Percentiles rank a stretch among this genome's conserved stretches.
phyloP scores from a whole-genome alignment of 2,888 invertebrate species.

The Andrena camellia region DNA sequence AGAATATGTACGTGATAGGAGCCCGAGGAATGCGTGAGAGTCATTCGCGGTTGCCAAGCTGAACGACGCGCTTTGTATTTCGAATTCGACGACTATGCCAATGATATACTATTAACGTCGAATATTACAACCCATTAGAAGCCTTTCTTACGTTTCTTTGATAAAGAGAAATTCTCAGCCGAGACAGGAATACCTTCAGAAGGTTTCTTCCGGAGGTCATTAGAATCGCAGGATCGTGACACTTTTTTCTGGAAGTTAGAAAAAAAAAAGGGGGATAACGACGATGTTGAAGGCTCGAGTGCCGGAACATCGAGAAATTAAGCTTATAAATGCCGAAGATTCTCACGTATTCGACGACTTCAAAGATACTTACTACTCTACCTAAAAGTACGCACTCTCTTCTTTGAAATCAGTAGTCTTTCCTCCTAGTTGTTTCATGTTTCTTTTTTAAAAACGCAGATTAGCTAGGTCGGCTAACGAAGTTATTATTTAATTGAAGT shows the following conservation, averaged over 20 bases:
- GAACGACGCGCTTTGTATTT: conserved; percentile 32
- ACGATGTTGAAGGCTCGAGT: conserved; percentile 57
- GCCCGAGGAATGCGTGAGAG: conserved; percentile 68
- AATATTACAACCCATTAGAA: neutral
- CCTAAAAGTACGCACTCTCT: conserved; percentile 70
- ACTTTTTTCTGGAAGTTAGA: conserved; percentile 16
- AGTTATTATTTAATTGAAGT: conserved; percentile 75
- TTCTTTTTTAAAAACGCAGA: conserved; percentile 69
- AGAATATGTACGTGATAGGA: conserved; percentile 64
- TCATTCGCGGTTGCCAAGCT: conserved; percentile 54
- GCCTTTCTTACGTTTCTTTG: conserved; percentile 5
- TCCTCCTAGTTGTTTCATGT: conserved; percentile 71
- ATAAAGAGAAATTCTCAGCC: conserved; percentile 4
- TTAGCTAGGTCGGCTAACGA: conserved; percentile 75
- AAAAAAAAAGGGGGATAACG: conserved; percentile 3
- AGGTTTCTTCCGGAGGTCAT: conserved; percentile 1
- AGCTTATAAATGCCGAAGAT: conserved; percentile 49
- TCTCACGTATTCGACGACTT: conserved; percentile 69
- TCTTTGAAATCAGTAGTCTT: conserved; percentile 71
- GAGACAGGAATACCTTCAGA: neutral
- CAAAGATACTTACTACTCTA: conserved; percentile 68
- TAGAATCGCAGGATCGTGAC: conserved; percentile 27
- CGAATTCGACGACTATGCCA: conserved; percentile 17
- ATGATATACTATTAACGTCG: conserved; percentile 22
- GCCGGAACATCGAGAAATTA: conserved; percentile 55